Percentiles rank a stretch among this genome's conserved stretches.
Evolutionary conservation across 2,888 invertebrate species (phyloP).

Genomic region (Xestia xanthographa): DNA sequence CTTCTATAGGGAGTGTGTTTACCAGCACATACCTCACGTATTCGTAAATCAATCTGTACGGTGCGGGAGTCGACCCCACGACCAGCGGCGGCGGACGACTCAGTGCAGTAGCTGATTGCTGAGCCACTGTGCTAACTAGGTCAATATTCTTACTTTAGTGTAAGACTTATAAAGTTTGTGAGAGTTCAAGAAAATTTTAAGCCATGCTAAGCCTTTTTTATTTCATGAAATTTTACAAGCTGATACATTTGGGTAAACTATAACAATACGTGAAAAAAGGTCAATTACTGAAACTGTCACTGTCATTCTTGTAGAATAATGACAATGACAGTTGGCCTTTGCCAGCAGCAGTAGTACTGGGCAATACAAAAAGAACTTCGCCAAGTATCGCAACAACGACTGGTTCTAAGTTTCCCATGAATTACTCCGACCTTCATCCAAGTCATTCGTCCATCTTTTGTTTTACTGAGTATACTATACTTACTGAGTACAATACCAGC

Average conservation of each 20-base stretch:
- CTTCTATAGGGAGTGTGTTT: too few relatives aligned
- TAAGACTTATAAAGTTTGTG: neutral
- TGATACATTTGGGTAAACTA: neutral
- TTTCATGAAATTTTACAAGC: neutral
- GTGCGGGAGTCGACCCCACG: too few relatives aligned
- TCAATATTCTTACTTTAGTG: neutral
- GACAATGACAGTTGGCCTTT: too few relatives aligned
- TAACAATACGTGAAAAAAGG: neutral
- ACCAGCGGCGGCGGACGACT: neutral
- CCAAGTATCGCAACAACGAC: neutral
- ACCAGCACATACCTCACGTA: too few relatives aligned
- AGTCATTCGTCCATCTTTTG: neutral
- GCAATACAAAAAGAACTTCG: neutral
- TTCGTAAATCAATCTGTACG: too few relatives aligned
- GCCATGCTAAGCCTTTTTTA: neutral
- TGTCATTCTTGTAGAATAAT: neutral
- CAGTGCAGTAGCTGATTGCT: neutral
- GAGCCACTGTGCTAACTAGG: neutral
- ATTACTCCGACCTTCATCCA: neutral
- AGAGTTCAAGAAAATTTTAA: neutral
- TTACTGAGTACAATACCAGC: constrained; percentile 82
- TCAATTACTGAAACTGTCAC: neutral
- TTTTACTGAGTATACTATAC: constrained; percentile 52
- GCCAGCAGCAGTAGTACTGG: neutral
- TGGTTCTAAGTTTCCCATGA: neutral